Base-by-base conservation (phyloP, 2,888 invertebrate genomes). In the Chouioia cunea region DNA sequence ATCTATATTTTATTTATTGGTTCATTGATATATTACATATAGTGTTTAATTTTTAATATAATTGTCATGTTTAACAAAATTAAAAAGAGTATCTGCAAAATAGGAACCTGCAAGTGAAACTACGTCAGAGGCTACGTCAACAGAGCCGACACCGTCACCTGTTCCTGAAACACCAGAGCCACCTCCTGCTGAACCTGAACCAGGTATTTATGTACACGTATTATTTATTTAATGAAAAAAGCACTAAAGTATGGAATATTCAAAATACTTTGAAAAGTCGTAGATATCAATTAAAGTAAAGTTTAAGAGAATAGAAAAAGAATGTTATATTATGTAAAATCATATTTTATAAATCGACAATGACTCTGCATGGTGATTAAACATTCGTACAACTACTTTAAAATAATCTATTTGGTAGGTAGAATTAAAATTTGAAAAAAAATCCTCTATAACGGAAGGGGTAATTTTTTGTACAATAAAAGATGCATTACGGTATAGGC, bases 131-230 rank as follows among this genome's bases (percentile, higher is more conserved):
- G 73, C 71, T 59, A 73, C 73, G 12, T 73, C 73, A 20, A 73
- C 73, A 36, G 73, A 73, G 22, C 74, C 78, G 16, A 75, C 77
- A 53, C 73, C 76, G 6, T 71, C 77, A 10, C 76, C 78, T 23
- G 73, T 74, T 62, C 76, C 78, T 4, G 76, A 77, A 10, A 77
- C 79, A 50, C 80, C 80, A 46, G 76, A 78, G 57, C 79, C 80
- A 36, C 76, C 77, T 10, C 77, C 77, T 6, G 75, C 77, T 12
- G 76, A 77, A 67, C 78, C 80, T 44, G 70, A 77, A 16, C 78
- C 79, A 74, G 71, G 73, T 73, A 65, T 18, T 2, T n/a, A 58
- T 50, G 4, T 48, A 48, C 6, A 48, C 16, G 1, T 0, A 50
- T 36, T 12, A 10, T 50, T n/a, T 50, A 15, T 50, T 2, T 10